These are phyloP conservation scores for Poeciliopsis paucimaculata DNA, from an alignment of 2,797 vertebrate genomes.

Conservation along the genomic window DNA sequence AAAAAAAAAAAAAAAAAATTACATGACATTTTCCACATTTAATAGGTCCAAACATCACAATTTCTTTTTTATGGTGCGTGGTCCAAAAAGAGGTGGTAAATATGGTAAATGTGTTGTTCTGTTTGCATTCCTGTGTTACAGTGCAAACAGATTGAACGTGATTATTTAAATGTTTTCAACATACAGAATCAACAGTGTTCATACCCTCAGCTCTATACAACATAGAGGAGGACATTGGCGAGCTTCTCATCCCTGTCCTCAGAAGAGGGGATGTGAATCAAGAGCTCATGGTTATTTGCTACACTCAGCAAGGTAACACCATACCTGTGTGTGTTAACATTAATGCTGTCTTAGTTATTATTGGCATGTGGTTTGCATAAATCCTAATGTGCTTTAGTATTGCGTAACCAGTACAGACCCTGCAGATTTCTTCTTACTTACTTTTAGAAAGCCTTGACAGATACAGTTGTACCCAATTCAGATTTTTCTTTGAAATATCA, in stretches of 20 bases:
- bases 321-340: neutral
- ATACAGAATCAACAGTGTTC: conserved; percentile 91
- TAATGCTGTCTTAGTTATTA: neutral
- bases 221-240: conserved; percentile 90
- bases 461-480: neutral
- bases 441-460: neutral
- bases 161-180: conserved; percentile 17
- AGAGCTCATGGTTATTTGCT: conserved; percentile 95
- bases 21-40: conserved; percentile 17
- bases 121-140: neutral
- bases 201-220: conserved; percentile 86
- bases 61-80: conserved; percentile 15
- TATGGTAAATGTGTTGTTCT: conserved; percentile 1
- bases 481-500: neutral
- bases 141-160: conserved; percentile 3
- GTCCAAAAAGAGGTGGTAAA: conserved; percentile 24
- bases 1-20: too few relatives aligned
- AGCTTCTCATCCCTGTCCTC: conserved; percentile 89
- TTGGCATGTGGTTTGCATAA: neutral
- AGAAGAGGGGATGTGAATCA: conserved; percentile 90
- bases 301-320: conserved; percentile 90
- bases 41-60: conserved; percentile 19
- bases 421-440: neutral
- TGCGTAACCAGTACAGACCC: neutral
- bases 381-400: neutral